Evolutionary conservation across 2,888 invertebrate genomes (phyloP).

Genomic region (Nebria salina): DNA sequence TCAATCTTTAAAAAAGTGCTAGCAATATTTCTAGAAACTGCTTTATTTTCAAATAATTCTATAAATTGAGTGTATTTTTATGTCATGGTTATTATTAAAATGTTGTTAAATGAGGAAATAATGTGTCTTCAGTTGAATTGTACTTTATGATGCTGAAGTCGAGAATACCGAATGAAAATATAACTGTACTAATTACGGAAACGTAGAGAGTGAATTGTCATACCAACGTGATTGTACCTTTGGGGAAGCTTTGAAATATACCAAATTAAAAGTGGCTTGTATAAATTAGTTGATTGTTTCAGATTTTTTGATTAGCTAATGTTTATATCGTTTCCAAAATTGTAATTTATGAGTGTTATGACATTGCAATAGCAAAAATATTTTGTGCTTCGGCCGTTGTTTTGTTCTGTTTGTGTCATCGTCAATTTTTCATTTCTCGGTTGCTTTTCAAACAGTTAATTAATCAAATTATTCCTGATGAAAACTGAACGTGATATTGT

Average conservation of each 20-base stretch:
- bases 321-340: slow-evolving; percentile 25
- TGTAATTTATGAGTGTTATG: slow-evolving; percentile 40
- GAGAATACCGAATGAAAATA: neutral
- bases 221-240: slow-evolving; percentile 24
- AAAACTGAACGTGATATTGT: slow-evolving; percentile 37
- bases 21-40: no score
- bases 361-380: slow-evolving; percentile 21
- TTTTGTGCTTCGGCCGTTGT: slow-evolving; percentile 31
- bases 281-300: slow-evolving; percentile 43
- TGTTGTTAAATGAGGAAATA: no score
- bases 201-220: neutral
- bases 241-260: slow-evolving; percentile 31
- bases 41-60: no score
- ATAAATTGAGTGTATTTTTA: no score
- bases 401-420: slow-evolving; percentile 29
- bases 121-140: no score
- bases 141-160: neutral
- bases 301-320: slow-evolving; percentile 37
- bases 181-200: slow-evolving; percentile 22
- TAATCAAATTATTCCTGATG: slow-evolving; percentile 45
- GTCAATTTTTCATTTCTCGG: slow-evolving; percentile 38
- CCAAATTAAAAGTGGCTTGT: slow-evolving; percentile 41
- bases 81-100: no score
- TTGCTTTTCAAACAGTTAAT: slow-evolving; percentile 38
- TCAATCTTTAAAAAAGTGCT: no score